Evolutionary conservation across 2,797 vertebrate genomes (phyloP), one percentile per base, ranked within the genome.

Genomic region (Choloepus didactylus): DNA sequence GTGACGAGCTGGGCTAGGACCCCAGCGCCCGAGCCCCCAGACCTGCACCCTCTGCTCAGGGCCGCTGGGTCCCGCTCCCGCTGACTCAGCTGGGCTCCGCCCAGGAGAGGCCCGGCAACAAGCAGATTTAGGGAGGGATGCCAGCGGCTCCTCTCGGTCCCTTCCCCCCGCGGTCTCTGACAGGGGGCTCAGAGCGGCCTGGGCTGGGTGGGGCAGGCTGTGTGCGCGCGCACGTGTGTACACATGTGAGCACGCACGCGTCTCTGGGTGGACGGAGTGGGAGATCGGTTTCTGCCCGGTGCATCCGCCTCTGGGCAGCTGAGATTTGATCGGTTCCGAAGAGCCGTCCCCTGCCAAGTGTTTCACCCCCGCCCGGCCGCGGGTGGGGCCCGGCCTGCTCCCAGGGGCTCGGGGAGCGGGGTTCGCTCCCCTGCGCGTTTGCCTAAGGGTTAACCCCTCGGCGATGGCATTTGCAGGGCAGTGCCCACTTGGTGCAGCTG

Each of bases 271-370:
- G 90, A 91, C 9, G 54, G 77, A 82, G 82, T 49, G 46, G 92
- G 84, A 44, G 60, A 64, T 64, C 73, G 46, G 46, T n/a, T 31
- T 82, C 76, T 89, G 44, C 91, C 77, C 29, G 0, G 0, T 5
- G 60, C 79, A n/a, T 79, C 80, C 95, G 93, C 66, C 79, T 67
- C 88, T 87, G 91, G 91, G 91, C 91, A 96, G 89, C 95, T 96
- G 92, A 91, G 92, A 87, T 90, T 86, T 89, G 87, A 59, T 89
- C 49, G 11, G 64, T 66, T 84, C 41, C 29, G 1, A 1, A 27
- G 72, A 79, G 41, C 54, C 83, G 72, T 89, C 83, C 44, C 3
- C 1, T 89, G 97, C 97, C 95, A 95, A 86, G 79, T 97, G 97
- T 97, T 89, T 97, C 97, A 97, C 72, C n/a, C n/a, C 59, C 49